Percentiles rank a stretch among this genome's conserved stretches.
These are phyloP conservation scores for Girardinichthys multiradiatus DNA, from an alignment of 2,113 vertebrate genomes.

Conservation along the genomic window DNA sequence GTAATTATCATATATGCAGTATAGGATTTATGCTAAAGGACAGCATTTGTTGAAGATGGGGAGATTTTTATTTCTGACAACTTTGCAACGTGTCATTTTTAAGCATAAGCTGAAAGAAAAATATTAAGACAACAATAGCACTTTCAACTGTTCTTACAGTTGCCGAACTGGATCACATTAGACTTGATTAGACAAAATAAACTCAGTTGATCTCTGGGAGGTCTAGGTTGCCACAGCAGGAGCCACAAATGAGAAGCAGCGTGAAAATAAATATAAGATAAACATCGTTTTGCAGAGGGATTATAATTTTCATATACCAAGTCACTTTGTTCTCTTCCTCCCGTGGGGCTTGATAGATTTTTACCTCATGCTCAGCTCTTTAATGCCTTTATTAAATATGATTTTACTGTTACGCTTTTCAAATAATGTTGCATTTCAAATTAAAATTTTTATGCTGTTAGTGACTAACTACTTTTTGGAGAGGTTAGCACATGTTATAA, in stretches of 20 bases:
- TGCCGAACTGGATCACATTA: conserved; percentile 41
- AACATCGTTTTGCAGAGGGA: conserved; percentile 26
- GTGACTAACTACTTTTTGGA: neutral
- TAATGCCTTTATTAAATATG: neutral
- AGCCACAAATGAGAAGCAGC: conserved; percentile 40
- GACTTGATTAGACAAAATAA: conserved; percentile 47
- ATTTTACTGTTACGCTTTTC: conserved; percentile 1
- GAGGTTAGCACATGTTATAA: neutral
- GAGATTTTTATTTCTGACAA: neutral
- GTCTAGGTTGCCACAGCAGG: conserved; percentile 41
- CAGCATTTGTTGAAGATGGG: neutral
- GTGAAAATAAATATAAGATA: conserved; percentile 31
- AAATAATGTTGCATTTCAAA: neutral
- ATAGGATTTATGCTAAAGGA: neutral
- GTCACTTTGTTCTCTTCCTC: conserved; percentile 8
- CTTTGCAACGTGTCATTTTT: conserved; percentile 2
- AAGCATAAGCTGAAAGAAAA: neutral
- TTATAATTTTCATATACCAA: conserved; percentile 18
- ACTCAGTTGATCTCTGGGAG: conserved; percentile 34
- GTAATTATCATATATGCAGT: neutral
- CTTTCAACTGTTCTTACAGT: conserved; percentile 21
- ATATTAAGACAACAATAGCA: conserved; percentile 5
- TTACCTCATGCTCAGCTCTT: conserved; percentile 5
- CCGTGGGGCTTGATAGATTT: conserved; percentile 23
- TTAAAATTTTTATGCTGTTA: neutral